These are phyloP conservation scores for Mola mola DNA, from an alignment of 2,113 vertebrate species.

Conservation along the genomic window DNA sequence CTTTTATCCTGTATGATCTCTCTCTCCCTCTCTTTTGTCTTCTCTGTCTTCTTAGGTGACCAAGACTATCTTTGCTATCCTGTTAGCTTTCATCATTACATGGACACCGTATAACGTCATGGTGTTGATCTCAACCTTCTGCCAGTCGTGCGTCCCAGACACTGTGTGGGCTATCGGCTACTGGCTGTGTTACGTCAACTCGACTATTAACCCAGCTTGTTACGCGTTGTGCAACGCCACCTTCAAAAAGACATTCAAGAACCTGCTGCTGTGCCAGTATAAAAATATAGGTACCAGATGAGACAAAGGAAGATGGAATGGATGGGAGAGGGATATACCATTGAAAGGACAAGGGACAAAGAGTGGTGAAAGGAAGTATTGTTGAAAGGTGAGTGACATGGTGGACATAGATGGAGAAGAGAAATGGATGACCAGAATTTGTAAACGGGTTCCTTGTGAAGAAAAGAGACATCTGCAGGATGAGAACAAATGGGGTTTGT, in stretches of 20 bases:
- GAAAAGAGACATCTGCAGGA: conserved; percentile 18
- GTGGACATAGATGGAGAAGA: not conserved
- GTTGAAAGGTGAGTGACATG: conserved; percentile 15
- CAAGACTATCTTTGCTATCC: conserved; percentile 97
- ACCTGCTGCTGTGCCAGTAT: conserved; percentile 96
- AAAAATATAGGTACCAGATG: conserved; percentile 97
- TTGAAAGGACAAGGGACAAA: not conserved
- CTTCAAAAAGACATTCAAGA: conserved; percentile 99
- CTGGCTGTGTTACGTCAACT: conserved; percentile 99
- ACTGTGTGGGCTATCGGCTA: conserved; percentile 97
- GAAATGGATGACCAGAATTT: not conserved
- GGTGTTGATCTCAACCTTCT: conserved; percentile 98
- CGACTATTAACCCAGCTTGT: conserved; percentile 98
- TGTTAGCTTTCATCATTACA: conserved; percentile 96
- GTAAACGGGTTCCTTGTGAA: no score
- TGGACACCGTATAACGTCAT: conserved; percentile 99
- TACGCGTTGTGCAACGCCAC: conserved; percentile 98
- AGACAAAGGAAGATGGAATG: conserved; percentile 51
- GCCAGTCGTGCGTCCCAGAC: conserved; percentile 92
- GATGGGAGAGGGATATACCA: conserved; percentile 1
- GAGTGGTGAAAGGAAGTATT: not conserved
- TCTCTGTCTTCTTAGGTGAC: conserved; percentile 81
- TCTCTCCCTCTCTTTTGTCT: not conserved
- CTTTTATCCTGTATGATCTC: not conserved
- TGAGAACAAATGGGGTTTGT: not conserved